These are phyloP conservation scores for Xenus cinereus DNA, from an alignment of 2,113 vertebrate genomes.

Conservation along the genomic window DNA sequence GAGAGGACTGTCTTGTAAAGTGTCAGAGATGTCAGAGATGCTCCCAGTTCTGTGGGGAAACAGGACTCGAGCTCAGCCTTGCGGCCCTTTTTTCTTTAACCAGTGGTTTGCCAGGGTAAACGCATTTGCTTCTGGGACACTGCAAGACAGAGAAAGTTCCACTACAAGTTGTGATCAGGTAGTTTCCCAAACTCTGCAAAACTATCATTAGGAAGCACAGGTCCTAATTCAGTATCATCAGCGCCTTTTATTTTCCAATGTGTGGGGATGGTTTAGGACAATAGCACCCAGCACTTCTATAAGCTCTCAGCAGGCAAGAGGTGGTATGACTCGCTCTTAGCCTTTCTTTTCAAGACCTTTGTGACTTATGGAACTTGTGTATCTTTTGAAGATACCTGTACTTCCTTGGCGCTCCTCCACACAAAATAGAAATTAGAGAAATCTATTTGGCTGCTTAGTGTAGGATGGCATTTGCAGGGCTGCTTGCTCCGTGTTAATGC, in stretches of 20 bases:
- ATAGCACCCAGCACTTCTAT: neutral
- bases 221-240: neutral
- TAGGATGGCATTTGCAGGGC: neutral
- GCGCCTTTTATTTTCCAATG: neutral
- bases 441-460: neutral
- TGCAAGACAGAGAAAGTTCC: neutral
- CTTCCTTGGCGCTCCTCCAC: neutral
- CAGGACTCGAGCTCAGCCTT: neutral
- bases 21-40: neutral
- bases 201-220: neutral
- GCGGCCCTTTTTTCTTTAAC: neutral
- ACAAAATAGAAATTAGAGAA: neutral
- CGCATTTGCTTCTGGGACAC: neutral
- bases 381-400: neutral
- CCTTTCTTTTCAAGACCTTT: neutral
- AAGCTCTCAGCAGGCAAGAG: neutral
- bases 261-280: neutral
- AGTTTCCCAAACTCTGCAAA: neutral
- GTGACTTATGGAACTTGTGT: accelerated
- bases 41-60: neutral
- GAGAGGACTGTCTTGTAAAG: neutral
- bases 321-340: neutral
- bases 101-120: neutral
- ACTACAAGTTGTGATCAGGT: neutral
- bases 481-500: neutral